Percentiles rank a stretch among this genome's conserved stretches.
Evolutionary conservation across 1,140 invertebrate genomes (phyloP).

Genomic region (Pseudomyrmex flavicornis): DNA sequence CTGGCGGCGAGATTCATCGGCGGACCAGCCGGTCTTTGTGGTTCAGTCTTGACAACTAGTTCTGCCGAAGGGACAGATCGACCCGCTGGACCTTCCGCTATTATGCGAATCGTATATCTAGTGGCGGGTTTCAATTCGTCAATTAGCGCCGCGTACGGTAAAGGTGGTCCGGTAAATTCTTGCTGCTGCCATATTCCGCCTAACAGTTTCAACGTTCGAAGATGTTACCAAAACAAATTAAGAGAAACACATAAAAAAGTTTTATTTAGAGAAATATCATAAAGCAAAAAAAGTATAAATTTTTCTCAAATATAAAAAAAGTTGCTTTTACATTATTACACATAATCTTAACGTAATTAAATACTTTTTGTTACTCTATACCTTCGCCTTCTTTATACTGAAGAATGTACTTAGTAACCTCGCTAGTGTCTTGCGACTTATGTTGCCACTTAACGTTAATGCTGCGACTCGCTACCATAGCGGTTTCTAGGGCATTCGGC

Average conservation of each 20-base stretch:
- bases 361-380: conserved; percentile 72
- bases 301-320: not conserved
- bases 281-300: not conserved
- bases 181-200: conserved; percentile 88
- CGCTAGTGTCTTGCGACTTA: conserved; percentile 88
- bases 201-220: conserved; percentile 55
- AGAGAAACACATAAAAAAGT: not conserved
- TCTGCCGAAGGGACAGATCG: conserved; percentile 90
- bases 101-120: conserved; percentile 90
- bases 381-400: conserved; percentile 89
- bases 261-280: not conserved
- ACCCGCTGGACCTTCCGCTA: conserved; percentile 92
- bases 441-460: conserved; percentile 92
- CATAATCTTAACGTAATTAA: conserved; percentile 1
- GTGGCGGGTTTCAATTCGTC: conserved; percentile 92
- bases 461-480: conserved; percentile 89
- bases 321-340: not conserved
- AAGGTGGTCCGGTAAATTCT: conserved; percentile 87
- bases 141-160: conserved; percentile 87
- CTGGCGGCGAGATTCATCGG: conserved; percentile 90
- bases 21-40: conserved; percentile 91
- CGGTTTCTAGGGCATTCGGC: conserved; percentile 89
- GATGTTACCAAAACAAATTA: too few species aligned
- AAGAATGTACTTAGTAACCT: conserved; percentile 91
- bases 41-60: conserved; percentile 89